Percentiles rank a stretch among this genome's conserved stretches.
These are phyloP conservation scores for Psococerastis gibbosa DNA, from an alignment of 2,888 invertebrate species.

Conservation along the genomic window DNA sequence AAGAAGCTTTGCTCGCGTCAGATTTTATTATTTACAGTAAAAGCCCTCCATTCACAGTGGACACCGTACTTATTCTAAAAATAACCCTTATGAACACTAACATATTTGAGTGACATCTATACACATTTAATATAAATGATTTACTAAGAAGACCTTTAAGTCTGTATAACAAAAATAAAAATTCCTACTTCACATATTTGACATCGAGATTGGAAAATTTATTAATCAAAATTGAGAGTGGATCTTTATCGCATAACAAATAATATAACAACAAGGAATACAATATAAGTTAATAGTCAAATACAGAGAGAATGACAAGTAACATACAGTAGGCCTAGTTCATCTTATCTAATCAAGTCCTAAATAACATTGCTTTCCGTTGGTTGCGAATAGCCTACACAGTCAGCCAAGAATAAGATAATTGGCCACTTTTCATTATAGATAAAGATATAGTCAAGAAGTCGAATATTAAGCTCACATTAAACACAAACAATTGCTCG, in stretches of 20 bases:
- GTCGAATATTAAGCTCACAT: no score
- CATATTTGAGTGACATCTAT: neutral
- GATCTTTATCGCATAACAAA: conserved; percentile 7
- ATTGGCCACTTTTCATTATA: no score
- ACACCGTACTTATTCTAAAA: neutral
- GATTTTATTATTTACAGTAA: no score
- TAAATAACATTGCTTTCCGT: conserved; percentile 10
- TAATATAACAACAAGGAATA: conserved; percentile 10
- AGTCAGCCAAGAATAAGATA: no score
- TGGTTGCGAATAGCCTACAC: neutral
- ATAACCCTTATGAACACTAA: conserved; percentile 3
- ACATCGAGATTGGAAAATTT: conserved; percentile 10
- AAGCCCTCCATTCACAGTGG: no score
- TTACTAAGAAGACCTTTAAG: conserved; percentile 8
- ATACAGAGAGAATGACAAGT: neutral
- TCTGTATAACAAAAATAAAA: conserved; percentile 10
- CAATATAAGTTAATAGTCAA: neutral
- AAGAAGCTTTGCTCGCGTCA: no score
- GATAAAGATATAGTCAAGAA: no score
- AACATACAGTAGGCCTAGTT: neutral
- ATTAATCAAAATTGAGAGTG: conserved; percentile 5
- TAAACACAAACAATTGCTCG: no score
- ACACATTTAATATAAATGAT: conserved; percentile 11
- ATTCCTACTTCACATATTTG: conserved; percentile 6
- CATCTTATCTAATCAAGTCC: conserved; percentile 3